Base-by-base conservation (phyloP, 1,140 invertebrate species). In the Sinonovacula constricta region DNA sequence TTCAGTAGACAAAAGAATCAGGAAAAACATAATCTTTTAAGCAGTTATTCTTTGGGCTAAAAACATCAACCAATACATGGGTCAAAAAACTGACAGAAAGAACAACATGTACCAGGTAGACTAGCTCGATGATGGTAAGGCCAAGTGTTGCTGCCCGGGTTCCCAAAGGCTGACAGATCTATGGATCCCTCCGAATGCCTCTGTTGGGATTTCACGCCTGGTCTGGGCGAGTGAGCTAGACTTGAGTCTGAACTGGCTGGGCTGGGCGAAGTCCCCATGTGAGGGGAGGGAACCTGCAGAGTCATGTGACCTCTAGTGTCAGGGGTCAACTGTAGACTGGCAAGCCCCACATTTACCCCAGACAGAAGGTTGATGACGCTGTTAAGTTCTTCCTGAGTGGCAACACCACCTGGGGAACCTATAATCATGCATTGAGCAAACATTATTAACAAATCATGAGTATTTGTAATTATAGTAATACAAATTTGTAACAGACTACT, bases 321-420 rank as follows among this genome's bases (percentile, higher is more conserved):
- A n/a, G 80, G 83, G 30, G 84, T 86, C 14, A 80, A 75, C 28
- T 83, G 79, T 81, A 83, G 83, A 51, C 65, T 57, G 31, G 68
- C 49, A 3, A 60, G 22, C n/a, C 68, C 30, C 5, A 54, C 33
- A 49, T 51, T 75, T 12, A 81, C 67, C 4, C 86, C 87, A 14
- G 88, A 88, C 56, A 89, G 63, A 5, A 89, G 79, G 75, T 87
- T 87, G 69, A 89, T 88, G 15, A 89, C 87, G 83, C 83, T 87
- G 70, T 89, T 86, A 26, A 89, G 66, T 59, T 89, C 88, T 80
- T 89, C 88, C 36, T 86, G 86, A 36, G 88, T 84, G 7, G 87
- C 88, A n/a, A 88, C 68, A 22, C 81, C 80, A 51, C 80, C 75
- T n/a, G n/a, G n/a, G n/a, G n/a, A n/a, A n/a, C n/a, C n/a, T n/a